Base-by-base conservation (phyloP, 2,797 vertebrate genomes). In the Malacoctenus gilli region DNA sequence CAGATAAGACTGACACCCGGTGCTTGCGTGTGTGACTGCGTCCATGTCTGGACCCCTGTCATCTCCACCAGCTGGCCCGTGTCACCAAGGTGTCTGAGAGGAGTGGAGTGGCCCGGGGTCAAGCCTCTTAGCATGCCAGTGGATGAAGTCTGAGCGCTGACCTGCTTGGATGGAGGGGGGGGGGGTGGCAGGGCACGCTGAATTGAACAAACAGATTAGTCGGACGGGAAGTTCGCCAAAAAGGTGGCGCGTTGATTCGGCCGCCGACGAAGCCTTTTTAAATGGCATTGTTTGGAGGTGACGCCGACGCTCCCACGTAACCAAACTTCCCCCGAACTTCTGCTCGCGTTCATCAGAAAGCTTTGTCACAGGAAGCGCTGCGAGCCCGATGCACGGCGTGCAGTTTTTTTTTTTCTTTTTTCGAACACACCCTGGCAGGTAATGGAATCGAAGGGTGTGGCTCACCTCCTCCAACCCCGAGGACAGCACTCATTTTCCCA, bases 61-160 rank as follows among this genome's bases (percentile, higher is more conserved):
- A 63, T 75, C 60, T 67, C 68, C 64, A 59, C 78, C 83, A 83
- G 83, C 83, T 86, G 80, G 75, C 47, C n/a, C 21, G 6, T 62
- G 59, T 53, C 14, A 8, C 63, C 18, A 51, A n/a, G 38, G 47
- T 30, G 71, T 72, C 59, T 68, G 64, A 39, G 50, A 36, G 68
- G 68, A 57, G 58, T 41, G 47, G n/a, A n/a, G 50, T 19, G 72
- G 42, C 49, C 64, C 1, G 39, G n/a, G 75, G 85, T 85, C 87
- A 90, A 91, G 85, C 86, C 81, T 88, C 84, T 88, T 89, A 87
- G 47, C 66, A 40, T 51, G 59, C 13, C n/a, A 18, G 16, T 48
- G 51, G 79, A 72, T 73, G 72, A 83, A 68, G 83, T 71, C 77
- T 75, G 50, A 66, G 58, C 13, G 2, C 41, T 21, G 48, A 76